These are phyloP conservation scores for Capricornis sumatraensis DNA, from an alignment of 2,113 vertebrate genomes.

Conservation along the genomic window DNA sequence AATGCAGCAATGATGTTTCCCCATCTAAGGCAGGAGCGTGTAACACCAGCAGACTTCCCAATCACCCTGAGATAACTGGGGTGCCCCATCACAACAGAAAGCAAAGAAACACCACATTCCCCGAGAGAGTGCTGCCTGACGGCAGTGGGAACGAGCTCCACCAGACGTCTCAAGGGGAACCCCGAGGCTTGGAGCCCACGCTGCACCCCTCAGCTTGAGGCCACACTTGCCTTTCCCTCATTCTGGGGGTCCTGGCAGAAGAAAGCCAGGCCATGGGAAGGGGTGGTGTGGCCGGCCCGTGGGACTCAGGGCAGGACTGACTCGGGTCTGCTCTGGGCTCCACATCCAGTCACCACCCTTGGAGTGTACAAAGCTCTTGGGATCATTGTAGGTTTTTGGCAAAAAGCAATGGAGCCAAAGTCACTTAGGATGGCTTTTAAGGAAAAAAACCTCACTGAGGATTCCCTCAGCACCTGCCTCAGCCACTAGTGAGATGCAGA, in stretches of 20 bases:
- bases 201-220: not conserved
- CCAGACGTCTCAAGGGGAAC: not conserved
- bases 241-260: not conserved
- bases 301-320: not conserved
- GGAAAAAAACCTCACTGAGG: not conserved
- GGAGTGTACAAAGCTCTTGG: accelerated
- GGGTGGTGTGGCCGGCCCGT: accelerated
- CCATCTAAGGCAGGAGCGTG: accelerated
- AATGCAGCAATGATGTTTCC: too few species aligned
- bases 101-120: accelerated
- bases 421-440: too few species aligned
- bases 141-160: accelerated
- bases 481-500: not conserved
- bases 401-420: too few species aligned
- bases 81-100: accelerated
- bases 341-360: accelerated
- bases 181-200: not conserved
- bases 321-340: not conserved
- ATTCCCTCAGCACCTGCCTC: not conserved
- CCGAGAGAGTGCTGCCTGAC: accelerated
- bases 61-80: accelerated
- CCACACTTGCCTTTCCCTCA: not conserved
- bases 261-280: not conserved
- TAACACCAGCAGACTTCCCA: not conserved
- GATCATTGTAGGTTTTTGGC: not conserved